Evolutionary conservation across 2,888 invertebrate species (phyloP), one percentile per base, ranked within the genome.

Genomic region (Drosophila monieri): DNA sequence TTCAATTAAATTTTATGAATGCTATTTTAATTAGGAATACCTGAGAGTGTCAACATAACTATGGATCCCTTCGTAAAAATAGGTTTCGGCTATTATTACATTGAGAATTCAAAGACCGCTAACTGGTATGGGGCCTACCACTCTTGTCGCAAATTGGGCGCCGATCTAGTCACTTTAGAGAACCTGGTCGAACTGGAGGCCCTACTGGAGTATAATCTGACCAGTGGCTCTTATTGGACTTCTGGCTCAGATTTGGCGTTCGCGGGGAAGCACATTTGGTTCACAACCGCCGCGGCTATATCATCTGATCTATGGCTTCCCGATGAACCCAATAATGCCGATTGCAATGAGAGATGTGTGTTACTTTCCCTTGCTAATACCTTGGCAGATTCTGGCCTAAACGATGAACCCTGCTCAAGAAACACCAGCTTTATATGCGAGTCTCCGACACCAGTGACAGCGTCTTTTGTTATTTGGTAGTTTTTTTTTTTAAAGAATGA

Each of bases 381-480:
- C 35, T 35, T 35, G 35, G 35, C 6, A 14, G n/a, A 35, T 6
- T 35, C 35, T 35, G 35, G 35, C 6, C 6, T 35, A 35, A 35
- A 35, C 14, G 35, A 35, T n/a, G 35, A 6, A 2, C 1, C 2
- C n/a, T 35, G 35, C 35, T 35, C 35, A n/a, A 35, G 35, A 6
- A 35, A 35, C 35, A 35, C n/a, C 14, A 35, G 35, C 35, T 35
- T 35, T 35, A 35, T 35, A 6, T 35, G 35, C 35, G 35, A 35
- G 35, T 35, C 35, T 12, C 35, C 35, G 0, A 35, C 35, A 14
- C 35, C 35, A 35, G n/a, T 35, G n/a, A 35, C 35, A n/a, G 35
- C 35, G 6, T 35, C 35, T n/a, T 35, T 35, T 35, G n/a, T 35
- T n/a, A 35, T 35, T 35, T 35, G 35, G 35, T 35, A 35, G 35